Base-by-base conservation (phyloP, 2,888 invertebrate species). In the Caenorhabditis macrosperma region DNA sequence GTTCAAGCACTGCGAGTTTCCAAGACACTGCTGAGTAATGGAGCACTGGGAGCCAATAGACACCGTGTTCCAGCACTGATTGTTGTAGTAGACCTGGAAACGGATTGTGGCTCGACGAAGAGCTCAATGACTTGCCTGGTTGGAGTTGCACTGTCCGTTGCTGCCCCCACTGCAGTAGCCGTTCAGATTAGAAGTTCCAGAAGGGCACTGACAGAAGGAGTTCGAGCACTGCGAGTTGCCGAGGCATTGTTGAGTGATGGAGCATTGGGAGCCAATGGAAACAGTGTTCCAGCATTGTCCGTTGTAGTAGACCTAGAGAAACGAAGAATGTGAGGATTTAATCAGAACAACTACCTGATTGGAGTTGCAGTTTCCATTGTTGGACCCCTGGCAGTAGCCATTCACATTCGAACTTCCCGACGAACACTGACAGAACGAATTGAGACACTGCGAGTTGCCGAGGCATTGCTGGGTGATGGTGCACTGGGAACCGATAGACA, bases 191-290 rank as follows among this genome's bases (percentile, higher is more conserved):
- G 46, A 55, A 1, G 59, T 33, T 17, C 80, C 80, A 12, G 68
- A 38, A 15, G 80, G 35, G 26, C 80, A 80, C 28, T 79, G 79
- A 60, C 82, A 82, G 55, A 72, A 48, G 0, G 66, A 67, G 26
- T 80, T 80, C 9, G 55, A 5, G 41, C 82, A 82, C 20, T 75
- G 71, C 0, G 80, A 72, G 41, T 69, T 75, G 48, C 60, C 68
- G 4, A 78, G 64, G 50, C 87, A 87, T 64, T 87, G 87, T 48
- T 80, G 67, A 12, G 83, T 82, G 63, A 78, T 78, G 7, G 46
- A 50, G 38, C 88, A 88, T 22, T 75, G 66, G 9, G 69, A 68
- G 1, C 86, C 86, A 10, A 83, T 63, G 9, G 71, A 63, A 2
- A 78, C 81, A 1, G 80, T 78, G 22, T 74, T 71, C 20, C 35